Evolutionary conservation across 2,797 vertebrate species (phyloP), one percentile per base, ranked within the genome.

Genomic region (Remorina albescens): DNA sequence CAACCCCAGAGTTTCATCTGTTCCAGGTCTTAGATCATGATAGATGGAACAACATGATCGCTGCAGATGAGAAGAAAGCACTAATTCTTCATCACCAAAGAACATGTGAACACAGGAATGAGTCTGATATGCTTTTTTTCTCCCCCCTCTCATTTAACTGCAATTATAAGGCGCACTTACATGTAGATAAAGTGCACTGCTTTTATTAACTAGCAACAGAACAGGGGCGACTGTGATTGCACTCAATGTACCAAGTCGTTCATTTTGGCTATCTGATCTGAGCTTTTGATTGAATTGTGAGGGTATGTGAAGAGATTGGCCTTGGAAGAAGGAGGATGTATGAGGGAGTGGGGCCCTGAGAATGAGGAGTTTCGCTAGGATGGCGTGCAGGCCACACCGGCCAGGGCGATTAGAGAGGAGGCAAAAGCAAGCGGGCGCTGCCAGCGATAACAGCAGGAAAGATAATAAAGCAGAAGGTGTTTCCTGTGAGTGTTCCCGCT

Each of bases 361-460:
- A 86, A 77, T 69, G 25, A 79, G 62, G 19, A 81, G 75, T 67
- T 59, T 71, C 49, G 83, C 16, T 4, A 59, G 55, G 72, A 88
- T 88, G 80, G 74, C 81, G 74, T 89, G 90, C 83, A 55, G 74
- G 67, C 60, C 3, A 21, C 26, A 15, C 68, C 67, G 60, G 66
- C 73, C 54, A 50, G 41, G 55, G 64, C 88, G 89, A 92, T 91
- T 90, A 91, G 76, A 74, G 71, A 58, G 58, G 78, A 85, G 67
- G 61, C 83, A 80, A 63, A 77, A 83, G 75, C 71, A 15, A 78
- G 80, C 73, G 78, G 79, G 72, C 71, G 62, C 81, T 87, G 83
- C 84, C 86, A 89, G 86, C 51, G 84, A 94, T 89, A 92, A 88
- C 81, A 89, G 83, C 87, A 88, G 85, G 86, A 91, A 90, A 92